Percentiles rank a stretch among this genome's conserved stretches.
Conservation (phyloP, 1,140 invertebrate species). For the Himalopsyche phryganea region DNA sequence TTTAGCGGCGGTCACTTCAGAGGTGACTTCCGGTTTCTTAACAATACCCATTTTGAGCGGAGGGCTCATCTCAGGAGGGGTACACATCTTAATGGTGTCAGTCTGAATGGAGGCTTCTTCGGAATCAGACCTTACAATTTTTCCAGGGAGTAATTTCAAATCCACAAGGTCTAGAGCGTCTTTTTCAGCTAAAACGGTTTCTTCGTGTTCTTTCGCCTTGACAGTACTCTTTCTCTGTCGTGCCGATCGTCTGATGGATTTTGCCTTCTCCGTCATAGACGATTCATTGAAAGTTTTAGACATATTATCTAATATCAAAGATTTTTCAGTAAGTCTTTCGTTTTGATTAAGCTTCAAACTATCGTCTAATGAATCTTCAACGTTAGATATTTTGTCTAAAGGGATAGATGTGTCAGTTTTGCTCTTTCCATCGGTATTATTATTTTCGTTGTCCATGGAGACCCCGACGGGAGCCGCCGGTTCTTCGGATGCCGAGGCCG, state of each 20-base stretch:
- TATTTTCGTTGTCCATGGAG: conserved; percentile 27
- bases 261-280: conserved; percentile 12
- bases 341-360: conserved; percentile 38
- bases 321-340: conserved; percentile 43
- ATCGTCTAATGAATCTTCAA: conserved; percentile 33
- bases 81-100: background rate
- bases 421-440: conserved; percentile 36
- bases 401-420: conserved; percentile 32
- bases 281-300: conserved; percentile 46
- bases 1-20: background rate
- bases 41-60: background rate
- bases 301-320: conserved; percentile 45
- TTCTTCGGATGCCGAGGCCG: conserved; percentile 12
- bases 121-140: conserved; percentile 3
- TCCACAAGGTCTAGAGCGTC: conserved; percentile 30
- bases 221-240: conserved; percentile 40
- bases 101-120: background rate
- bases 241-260: conserved; percentile 25
- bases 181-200: conserved; percentile 42
- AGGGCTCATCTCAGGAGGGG: background rate
- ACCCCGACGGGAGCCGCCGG: conserved; percentile 1
- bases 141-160: conserved; percentile 2
- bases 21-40: conserved; percentile 1
- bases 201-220: conserved; percentile 46
- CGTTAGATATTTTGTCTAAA: conserved; percentile 21